These are phyloP conservation scores for Motacilla alba DNA, from an alignment of 2,113 vertebrate genomes.

Conservation along the genomic window DNA sequence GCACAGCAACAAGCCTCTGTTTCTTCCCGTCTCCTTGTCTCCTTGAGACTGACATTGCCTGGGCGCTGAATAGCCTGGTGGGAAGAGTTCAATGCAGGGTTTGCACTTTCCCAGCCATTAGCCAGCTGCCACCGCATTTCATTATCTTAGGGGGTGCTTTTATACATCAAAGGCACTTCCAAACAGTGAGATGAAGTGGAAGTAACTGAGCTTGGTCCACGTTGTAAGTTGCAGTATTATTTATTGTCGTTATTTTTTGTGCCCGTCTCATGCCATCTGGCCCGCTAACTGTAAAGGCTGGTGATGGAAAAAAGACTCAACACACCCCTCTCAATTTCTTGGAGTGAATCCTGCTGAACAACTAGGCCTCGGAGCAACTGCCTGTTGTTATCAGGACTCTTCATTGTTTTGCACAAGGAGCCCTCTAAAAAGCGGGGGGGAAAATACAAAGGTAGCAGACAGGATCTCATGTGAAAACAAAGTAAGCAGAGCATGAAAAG, in stretches of 20 bases:
- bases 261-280: slow-evolving; percentile 75
- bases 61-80: slow-evolving; percentile 71
- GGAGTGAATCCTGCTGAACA: slow-evolving; percentile 71
- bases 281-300: slow-evolving; percentile 58
- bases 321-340: slow-evolving; percentile 64
- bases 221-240: slow-evolving; percentile 48
- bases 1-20: slow-evolving; percentile 62
- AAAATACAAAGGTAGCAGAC: slow-evolving; percentile 46
- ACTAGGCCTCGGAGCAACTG: slow-evolving; percentile 55
- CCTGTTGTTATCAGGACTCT: slow-evolving; percentile 47
- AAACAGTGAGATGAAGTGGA: slow-evolving; percentile 79
- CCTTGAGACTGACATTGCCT: slow-evolving; percentile 69
- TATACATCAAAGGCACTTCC: slow-evolving; percentile 78
- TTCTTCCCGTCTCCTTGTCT: slow-evolving; percentile 46
- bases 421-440: neutral
- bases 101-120: slow-evolving; percentile 84
- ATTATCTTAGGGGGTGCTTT: slow-evolving; percentile 74
- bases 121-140: slow-evolving; percentile 83
- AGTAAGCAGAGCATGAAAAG: slow-evolving; percentile 46
- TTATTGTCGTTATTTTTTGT: slow-evolving; percentile 26
- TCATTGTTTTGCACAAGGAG: slow-evolving; percentile 62
- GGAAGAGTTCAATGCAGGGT: slow-evolving; percentile 77
- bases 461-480: slow-evolving; percentile 38
- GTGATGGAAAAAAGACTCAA: slow-evolving; percentile 26
- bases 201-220: slow-evolving; percentile 72